Percentiles rank a stretch among this genome's conserved stretches.
phyloP scores from a whole-genome alignment of 2,797 vertebrate species.

The Tinamus major region DNA sequence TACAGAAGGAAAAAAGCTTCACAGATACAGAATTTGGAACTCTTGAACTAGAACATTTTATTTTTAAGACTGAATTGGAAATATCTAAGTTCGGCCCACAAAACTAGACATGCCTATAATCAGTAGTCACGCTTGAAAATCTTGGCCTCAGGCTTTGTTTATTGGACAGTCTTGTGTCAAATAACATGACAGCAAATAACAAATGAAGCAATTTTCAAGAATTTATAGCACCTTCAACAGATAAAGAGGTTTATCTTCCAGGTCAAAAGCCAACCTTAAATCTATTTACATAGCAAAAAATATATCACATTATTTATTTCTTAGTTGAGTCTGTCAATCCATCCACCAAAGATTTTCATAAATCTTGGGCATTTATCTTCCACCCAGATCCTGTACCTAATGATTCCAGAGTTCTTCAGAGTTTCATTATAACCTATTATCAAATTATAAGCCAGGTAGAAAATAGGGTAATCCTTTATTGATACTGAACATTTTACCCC shows the following conservation, averaged over 20 bases:
- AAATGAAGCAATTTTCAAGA: constrained; percentile 1
- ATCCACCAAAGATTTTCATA: background rate
- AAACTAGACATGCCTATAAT: constrained; percentile 2
- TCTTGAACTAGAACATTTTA: background rate
- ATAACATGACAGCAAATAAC: constrained; percentile 29
- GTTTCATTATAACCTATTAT: background rate
- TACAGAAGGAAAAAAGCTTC: background rate
- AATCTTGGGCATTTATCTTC: background rate
- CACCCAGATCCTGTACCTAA: background rate
- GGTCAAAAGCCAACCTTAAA: background rate
- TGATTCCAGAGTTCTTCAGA: background rate
- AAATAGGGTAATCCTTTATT: background rate
- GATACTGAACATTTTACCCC: background rate
- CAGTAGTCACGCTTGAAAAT: constrained; percentile 23
- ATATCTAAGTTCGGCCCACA: background rate
- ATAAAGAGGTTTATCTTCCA: background rate
- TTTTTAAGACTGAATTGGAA: background rate
- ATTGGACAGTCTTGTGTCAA: constrained; percentile 18
- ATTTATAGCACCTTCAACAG: constrained; percentile 18
- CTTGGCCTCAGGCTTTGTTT: constrained; percentile 34
- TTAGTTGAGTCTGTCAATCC: background rate
- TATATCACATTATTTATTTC: background rate
- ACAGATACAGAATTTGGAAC: background rate
- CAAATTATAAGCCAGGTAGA: background rate
- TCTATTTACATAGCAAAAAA: background rate